These are phyloP conservation scores for Orientallactaga sibirica DNA, from an alignment of 2,797 vertebrate species.

Conservation along the genomic window DNA sequence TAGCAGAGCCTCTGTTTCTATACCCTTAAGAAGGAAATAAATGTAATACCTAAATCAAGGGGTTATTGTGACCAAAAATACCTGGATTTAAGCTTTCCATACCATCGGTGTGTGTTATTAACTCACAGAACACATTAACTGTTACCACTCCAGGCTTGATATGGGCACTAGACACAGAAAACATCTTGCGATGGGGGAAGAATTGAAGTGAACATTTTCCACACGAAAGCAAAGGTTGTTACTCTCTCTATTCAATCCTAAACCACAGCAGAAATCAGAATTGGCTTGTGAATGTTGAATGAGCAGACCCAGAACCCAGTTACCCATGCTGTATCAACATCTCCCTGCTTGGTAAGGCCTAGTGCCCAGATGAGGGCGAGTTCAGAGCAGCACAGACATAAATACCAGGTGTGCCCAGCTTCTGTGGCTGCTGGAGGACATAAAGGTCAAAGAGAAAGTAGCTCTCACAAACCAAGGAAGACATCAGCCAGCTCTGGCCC, in stretches of 20 bases:
- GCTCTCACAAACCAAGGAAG: not conserved
- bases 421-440: not conserved
- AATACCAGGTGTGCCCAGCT: not conserved
- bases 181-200: not conserved
- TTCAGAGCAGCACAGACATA: conserved; percentile 1
- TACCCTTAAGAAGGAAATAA: not conserved
- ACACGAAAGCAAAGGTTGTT: not conserved
- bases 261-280: conserved; percentile 23
- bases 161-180: not conserved
- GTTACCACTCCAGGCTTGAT: not conserved
- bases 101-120: not conserved
- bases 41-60: not conserved
- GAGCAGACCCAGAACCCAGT: not conserved
- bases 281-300: not conserved
- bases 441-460: conserved; percentile 26
- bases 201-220: not conserved
- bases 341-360: not conserved
- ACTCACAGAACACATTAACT: not conserved
- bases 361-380: not conserved
- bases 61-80: not conserved
- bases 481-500: not conserved
- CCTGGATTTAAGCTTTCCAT: not conserved
- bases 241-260: not conserved
- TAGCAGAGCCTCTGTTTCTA: not conserved
- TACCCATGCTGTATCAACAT: conserved; percentile 17